Conservation (phyloP, 1,140 invertebrate genomes). For the Brachionus calyciflorus region DNA sequence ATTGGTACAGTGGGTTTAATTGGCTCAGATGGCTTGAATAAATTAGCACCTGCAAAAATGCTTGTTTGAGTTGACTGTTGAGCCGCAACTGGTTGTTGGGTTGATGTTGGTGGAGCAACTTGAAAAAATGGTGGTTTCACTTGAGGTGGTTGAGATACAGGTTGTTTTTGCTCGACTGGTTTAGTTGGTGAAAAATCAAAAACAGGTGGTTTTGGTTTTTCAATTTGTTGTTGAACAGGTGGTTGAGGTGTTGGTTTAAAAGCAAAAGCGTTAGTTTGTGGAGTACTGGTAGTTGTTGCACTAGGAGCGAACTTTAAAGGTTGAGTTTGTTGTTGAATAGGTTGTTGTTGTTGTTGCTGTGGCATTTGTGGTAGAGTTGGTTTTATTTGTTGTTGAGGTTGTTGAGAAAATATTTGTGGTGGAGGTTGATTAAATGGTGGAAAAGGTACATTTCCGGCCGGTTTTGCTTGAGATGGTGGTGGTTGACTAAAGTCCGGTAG, state of each 20-base stretch:
- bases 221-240: not conserved
- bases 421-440: not conserved
- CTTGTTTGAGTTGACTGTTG: not conserved
- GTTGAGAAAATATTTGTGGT: not conserved
- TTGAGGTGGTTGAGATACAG: not conserved
- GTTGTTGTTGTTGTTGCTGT: not conserved
- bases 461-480: not conserved
- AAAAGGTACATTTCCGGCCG: not conserved
- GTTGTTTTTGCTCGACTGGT: not conserved
- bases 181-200: conserved; percentile 39
- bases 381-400: not conserved
- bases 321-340: not conserved
- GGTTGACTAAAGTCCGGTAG: not conserved
- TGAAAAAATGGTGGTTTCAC: too few species aligned
- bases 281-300: not conserved
- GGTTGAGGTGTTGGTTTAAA: conserved; percentile 7
- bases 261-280: not conserved
- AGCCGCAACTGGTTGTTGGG: not conserved
- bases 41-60: not conserved
- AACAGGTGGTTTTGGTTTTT: conserved; percentile 5
- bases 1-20: not conserved
- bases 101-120: not conserved
- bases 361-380: not conserved
- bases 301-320: not conserved
- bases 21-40: not conserved